phyloP scores from a whole-genome alignment of 2,113 vertebrate genomes.

The Sardina pilchardus region DNA sequence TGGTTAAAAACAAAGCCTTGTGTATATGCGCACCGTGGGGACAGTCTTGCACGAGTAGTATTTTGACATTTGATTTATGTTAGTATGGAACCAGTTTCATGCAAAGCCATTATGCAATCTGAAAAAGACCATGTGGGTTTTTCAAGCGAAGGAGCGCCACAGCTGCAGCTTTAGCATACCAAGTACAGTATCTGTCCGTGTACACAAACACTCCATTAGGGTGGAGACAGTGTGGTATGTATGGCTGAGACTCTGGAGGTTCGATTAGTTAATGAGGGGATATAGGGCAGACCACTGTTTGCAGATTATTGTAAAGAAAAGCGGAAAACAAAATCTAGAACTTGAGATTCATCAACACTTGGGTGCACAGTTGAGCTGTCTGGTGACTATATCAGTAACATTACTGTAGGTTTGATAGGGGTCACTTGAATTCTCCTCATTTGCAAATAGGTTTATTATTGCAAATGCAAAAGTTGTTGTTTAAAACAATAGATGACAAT shows the following conservation, averaged over 20 bases:
- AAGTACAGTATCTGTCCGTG: conserved; percentile 75
- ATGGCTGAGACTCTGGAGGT: conserved; percentile 70
- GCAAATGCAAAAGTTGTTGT: background rate
- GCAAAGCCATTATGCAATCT: conserved; percentile 75
- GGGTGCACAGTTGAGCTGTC: background rate
- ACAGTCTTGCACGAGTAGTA: conserved; percentile 73
- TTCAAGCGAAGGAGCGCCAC: conserved; percentile 63
- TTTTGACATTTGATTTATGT: conserved; percentile 80
- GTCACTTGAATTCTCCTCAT: background rate
- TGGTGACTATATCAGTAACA: background rate
- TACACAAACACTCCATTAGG: conserved; percentile 69
- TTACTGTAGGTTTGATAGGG: background rate
- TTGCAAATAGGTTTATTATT: background rate
- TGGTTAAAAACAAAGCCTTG: background rate
- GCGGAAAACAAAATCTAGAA: background rate
- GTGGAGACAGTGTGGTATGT: conserved; percentile 64
- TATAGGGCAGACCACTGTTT: conserved; percentile 50
- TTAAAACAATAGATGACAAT: too few relatives aligned
- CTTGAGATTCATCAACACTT: background rate
- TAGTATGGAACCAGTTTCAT: conserved; percentile 76
- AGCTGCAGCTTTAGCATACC: conserved; percentile 71
- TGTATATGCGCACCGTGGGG: conserved; percentile 55
- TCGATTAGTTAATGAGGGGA: conserved; percentile 72
- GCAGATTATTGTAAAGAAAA: background rate
- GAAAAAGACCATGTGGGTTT: conserved; percentile 72